Conservation (phyloP, 2,888 invertebrate species). For the Peribatodes rhomboidaria region DNA sequence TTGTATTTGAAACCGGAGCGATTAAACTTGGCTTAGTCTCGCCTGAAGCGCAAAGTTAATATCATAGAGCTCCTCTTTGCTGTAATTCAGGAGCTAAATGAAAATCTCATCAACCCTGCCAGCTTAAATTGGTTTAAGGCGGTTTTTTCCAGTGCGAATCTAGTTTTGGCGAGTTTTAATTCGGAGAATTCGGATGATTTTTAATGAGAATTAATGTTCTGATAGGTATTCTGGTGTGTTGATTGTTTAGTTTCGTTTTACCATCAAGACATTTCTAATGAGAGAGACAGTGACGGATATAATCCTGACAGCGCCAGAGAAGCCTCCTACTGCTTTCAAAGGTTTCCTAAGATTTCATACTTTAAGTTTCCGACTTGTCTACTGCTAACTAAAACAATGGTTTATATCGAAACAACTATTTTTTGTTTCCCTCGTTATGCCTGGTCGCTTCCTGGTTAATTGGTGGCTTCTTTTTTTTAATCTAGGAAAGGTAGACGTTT, state of each 20-base stretch:
- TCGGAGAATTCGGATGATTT: constrained; percentile 8
- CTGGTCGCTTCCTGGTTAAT: too few species aligned
- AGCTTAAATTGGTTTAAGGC: constrained; percentile 52
- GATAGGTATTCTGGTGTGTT: too few species aligned
- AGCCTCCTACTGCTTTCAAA: constrained; percentile 6
- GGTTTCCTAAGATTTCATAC: background rate
- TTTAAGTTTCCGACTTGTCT: too few species aligned
- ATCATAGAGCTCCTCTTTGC: constrained; percentile 54
- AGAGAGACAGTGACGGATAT: too few species aligned
- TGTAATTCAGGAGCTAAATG: constrained; percentile 65
- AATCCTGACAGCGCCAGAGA: too few species aligned
- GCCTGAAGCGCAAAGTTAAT: constrained; percentile 53
- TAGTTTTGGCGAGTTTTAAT: constrained; percentile 25
- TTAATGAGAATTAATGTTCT: constrained; percentile 27
- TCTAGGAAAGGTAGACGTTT: too few species aligned
- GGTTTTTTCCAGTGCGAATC: constrained; percentile 46
- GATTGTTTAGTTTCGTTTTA: too few species aligned
- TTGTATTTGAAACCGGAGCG: constrained; percentile 43
- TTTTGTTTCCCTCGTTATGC: too few species aligned
- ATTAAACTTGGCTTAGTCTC: constrained; percentile 52
- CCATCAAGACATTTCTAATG: too few species aligned
- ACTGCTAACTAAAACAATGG: too few species aligned
- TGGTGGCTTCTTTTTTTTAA: too few species aligned
- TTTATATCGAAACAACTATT: too few species aligned
- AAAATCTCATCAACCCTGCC: constrained; percentile 64